Evolutionary conservation across 2,888 invertebrate genomes (phyloP), one percentile per base, ranked within the genome.

Genomic region (Harpagoxenus sublaevis): DNA sequence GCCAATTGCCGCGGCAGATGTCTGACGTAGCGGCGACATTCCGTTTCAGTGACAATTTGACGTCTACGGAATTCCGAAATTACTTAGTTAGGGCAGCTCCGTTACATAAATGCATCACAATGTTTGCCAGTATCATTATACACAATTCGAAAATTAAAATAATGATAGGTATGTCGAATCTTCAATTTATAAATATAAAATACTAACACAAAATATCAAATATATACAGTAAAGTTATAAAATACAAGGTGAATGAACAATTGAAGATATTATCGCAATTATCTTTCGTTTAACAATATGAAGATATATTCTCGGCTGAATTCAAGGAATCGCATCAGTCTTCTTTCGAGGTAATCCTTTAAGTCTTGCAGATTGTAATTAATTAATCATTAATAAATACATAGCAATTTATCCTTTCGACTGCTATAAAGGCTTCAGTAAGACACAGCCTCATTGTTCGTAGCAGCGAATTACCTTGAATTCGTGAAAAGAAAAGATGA

Each of bases 1-100:
- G 90, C 86, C 92, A 91, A 92, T 92, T 91, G 89, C 83, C 84
- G 71, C 62, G 87, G 87, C 92, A 91, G 90, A 91, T 91, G 91
- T 88, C 88, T 74, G 88, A 90, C 81, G 88, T 39, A 51, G 78
- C 83, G 82, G 81, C 75, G 85, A 81, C 91, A 90, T 91, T 91
- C 90, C 91, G 83, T 79, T 70, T 85, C 85, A 63, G 89, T 84
- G 89, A 86, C 86, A 84, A 92, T 92, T 92, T 91, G 89, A 86
- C 85, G 84, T 77, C 84, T 70, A 83, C 74, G 86, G 87, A 71
- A 87, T 88, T 87, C 85, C 82, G 87, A 89, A 90, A 91, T 91
- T 84, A 81, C 84, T 84, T 53, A 62, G 57, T 83, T 74, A 73
- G 66, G 62, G 57, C 81, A 79, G 82, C 71, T 77, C 88, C 79